Base-by-base conservation (phyloP, 2,888 invertebrate genomes). In the Apamea crenata region DNA sequence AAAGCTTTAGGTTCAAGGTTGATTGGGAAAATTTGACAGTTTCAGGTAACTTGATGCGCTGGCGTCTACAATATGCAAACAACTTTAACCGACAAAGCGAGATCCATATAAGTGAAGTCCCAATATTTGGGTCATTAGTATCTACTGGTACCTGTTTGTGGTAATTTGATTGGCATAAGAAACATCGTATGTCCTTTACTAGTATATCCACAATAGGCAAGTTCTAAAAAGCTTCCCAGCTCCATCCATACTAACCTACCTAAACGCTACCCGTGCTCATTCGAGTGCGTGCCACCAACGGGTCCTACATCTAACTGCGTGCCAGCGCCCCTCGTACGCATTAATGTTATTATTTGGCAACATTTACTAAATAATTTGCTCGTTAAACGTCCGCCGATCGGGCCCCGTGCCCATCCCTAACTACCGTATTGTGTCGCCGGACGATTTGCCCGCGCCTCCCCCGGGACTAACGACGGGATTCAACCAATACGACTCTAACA, bases 351-450 rank as follows among this genome's bases (percentile, higher is more conserved):
- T 96, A 97, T 96, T 96, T 96, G 96, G 94, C 96, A 96, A 96
- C 96, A 96, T 96, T 97, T 96, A 97, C 95, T 95, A 96, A 96
- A 96, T 97, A 96, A 96, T 96, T 96, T 95, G 95, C 95, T 96
- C 95, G 96, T 96, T 96, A 96, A 96, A 96, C 96, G 95, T 93
- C 95, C 88, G 94, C 94, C 93, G 95, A 95, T 96, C 94, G 92
- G 92, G 92, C 91, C 94, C 94, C 93, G 68, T 68, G 44, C 93
- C 92, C 88, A 85, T 89, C 93, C 93, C 95, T 96, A 96, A 96
- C 96, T 96, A 96, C 94, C 92, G 95, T 94, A 96, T 96, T 96
- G 96, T 96, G 94, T 91, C 89, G 89, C 75, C 87, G 87, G 82
- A 53, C 92, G 93, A 92, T 93, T 94, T 91, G 91, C 89, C 91